Conservation (phyloP, 2,888 invertebrate genomes). For the Neuroscelio doddi region DNA sequence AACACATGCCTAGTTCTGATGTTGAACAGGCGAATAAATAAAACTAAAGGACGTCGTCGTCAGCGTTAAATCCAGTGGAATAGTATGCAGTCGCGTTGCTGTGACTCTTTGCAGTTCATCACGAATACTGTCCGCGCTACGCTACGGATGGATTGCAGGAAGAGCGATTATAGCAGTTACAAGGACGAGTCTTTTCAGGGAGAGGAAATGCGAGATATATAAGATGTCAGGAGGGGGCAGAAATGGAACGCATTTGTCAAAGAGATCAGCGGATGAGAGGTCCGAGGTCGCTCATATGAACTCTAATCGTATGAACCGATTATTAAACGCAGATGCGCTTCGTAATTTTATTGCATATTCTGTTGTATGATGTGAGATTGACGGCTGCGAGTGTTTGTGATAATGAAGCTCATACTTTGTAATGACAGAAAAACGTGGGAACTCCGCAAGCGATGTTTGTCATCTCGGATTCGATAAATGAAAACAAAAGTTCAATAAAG, state of each 20-base stretch:
- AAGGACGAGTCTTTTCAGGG: slow-evolving; percentile 44
- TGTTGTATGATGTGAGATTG: slow-evolving; percentile 7
- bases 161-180: slow-evolving; percentile 51
- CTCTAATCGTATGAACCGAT: slow-evolving; percentile 29
- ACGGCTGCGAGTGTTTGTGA: not conserved
- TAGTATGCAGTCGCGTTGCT: too few species aligned
- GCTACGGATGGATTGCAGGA: slow-evolving; percentile 49
- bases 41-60: too few species aligned
- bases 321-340: slow-evolving; percentile 41
- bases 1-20: too few species aligned
- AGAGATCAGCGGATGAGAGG: slow-evolving; percentile 44
- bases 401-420: too few species aligned
- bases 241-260: slow-evolving; percentile 45
- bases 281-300: slow-evolving; percentile 37
- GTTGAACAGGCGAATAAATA: too few species aligned
- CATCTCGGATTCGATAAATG: too few species aligned
- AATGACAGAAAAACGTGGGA: too few species aligned
- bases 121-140: slow-evolving; percentile 26
- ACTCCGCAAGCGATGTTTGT: too few species aligned
- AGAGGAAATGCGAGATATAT: slow-evolving; percentile 30
- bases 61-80: too few species aligned
- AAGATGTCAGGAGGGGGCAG: slow-evolving; percentile 23
- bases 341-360: too few species aligned
- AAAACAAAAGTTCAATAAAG: too few species aligned
- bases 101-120: too few species aligned